Conservation (phyloP, 2,888 invertebrate genomes). For the Cantharis lateralis region DNA sequence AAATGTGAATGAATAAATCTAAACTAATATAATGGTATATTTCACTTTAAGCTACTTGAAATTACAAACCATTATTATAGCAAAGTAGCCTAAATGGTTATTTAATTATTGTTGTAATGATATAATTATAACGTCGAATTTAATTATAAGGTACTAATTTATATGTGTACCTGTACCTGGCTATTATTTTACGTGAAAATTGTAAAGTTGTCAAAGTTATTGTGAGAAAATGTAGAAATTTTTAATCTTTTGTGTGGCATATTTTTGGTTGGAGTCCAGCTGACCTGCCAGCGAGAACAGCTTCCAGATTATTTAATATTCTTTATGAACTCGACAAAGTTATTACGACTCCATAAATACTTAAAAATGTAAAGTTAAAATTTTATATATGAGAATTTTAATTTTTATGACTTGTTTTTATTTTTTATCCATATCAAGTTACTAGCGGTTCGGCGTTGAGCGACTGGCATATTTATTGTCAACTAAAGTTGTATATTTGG, state of each 20-base stretch:
- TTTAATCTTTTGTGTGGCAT: conserved; percentile 14
- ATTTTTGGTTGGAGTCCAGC: conserved; percentile 28
- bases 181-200: neutral
- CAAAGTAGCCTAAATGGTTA: neutral
- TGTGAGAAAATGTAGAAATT: conserved; percentile 3
- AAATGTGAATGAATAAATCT: neutral
- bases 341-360: conserved; percentile 57
- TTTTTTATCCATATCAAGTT: conserved; percentile 37
- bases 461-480: conserved; percentile 40
- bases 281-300: conserved; percentile 46
- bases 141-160: neutral
- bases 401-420: conserved; percentile 45
- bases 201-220: neutral
- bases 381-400: conserved; percentile 50
- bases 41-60: neutral
- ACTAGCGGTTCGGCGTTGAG: conserved; percentile 37
- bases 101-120: neutral
- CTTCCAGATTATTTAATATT: conserved; percentile 52
- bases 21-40: neutral
- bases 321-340: conserved; percentile 54
- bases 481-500: conserved; percentile 29
- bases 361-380: conserved; percentile 48
- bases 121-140: neutral
- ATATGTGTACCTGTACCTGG: neutral
- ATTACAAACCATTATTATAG: neutral